phyloP scores from a whole-genome alignment of 37 sponge, comb jelly and placozoan genomes.

The Amphimedon queenslandica region DNA sequence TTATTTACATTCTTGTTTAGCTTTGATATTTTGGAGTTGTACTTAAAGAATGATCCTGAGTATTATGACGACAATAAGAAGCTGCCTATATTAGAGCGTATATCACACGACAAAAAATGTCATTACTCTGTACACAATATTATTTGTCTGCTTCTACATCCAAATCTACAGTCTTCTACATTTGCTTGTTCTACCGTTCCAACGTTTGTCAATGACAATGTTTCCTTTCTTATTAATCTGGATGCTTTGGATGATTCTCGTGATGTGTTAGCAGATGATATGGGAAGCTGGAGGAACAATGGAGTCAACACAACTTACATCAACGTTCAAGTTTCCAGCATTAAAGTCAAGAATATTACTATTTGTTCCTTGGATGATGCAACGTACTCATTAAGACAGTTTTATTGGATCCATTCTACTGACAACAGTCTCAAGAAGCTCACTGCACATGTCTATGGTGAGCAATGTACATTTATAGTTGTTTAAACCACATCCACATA shows the following conservation, averaged over 20 bases:
- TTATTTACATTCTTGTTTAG: too few species aligned
- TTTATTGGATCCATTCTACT: too few species aligned
- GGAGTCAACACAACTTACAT: slow-evolving; percentile 2
- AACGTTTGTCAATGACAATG: not conserved
- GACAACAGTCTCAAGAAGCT: too few species aligned
- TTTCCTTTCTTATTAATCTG: slow-evolving; percentile 8
- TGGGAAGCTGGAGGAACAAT: slow-evolving; percentile 8
- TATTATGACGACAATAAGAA: not conserved
- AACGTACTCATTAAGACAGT: slow-evolving; percentile 8
- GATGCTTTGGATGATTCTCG: not conserved
- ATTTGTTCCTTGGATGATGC: too few species aligned
- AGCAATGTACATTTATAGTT: too few species aligned
- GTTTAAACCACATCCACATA: too few species aligned
- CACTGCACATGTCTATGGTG: too few species aligned
- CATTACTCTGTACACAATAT: not conserved
- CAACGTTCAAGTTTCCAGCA: too few species aligned
- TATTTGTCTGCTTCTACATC: not conserved
- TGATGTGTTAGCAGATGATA: slow-evolving; percentile 4
- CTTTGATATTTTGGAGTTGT: too few species aligned
- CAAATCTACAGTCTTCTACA: not conserved
- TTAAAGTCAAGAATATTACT: too few species aligned
- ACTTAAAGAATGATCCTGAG: not conserved
- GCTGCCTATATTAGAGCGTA: not conserved
- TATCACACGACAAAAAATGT: not conserved
- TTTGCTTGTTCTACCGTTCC: not conserved